Percentiles rank a stretch among this genome's conserved stretches.
Evolutionary conservation across 2,888 invertebrate species (phyloP).

Genomic region (Protodeltote pygarga): DNA sequence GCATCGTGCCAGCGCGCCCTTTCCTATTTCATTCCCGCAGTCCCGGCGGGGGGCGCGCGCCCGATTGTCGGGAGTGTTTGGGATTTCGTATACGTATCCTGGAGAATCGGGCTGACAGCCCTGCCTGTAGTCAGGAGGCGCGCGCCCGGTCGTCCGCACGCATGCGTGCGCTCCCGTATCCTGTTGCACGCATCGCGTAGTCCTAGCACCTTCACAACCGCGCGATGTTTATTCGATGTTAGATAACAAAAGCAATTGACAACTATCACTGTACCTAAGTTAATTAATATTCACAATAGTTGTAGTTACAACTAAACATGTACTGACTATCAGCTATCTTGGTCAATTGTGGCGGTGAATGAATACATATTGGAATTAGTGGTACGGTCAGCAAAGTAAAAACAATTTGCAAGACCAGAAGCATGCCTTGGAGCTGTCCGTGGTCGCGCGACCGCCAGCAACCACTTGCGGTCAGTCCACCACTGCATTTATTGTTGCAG

Average conservation of each 20-base stretch:
- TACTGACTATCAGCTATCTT: slow-evolving; percentile 4
- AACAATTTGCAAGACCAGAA: slow-evolving; percentile 52
- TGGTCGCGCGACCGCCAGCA: slow-evolving; percentile 78
- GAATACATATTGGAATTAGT: slow-evolving; percentile 45
- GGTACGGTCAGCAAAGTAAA: slow-evolving; percentile 61
- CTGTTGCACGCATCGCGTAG: slow-evolving; percentile 66
- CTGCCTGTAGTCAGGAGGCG: slow-evolving; percentile 69
- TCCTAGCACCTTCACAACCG: slow-evolving; percentile 29
- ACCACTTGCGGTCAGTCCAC: slow-evolving; percentile 69
- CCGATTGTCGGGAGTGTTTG: slow-evolving; percentile 56
- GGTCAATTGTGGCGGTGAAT: slow-evolving; percentile 30
- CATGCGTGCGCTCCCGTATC: slow-evolving; percentile 69
- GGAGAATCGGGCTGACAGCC: slow-evolving; percentile 49
- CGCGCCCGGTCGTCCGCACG: slow-evolving; percentile 71
- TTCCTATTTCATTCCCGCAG: slow-evolving; percentile 44
- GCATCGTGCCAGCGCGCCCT: slow-evolving; percentile 34
- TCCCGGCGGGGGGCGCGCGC: slow-evolving; percentile 65
- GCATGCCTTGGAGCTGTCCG: slow-evolving; percentile 82
- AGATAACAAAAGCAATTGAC: slow-evolving; percentile 27
- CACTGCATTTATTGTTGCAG: slow-evolving; percentile 70
- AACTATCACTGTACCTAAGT: not conserved
- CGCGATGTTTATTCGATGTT: slow-evolving; percentile 36
- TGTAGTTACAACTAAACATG: slow-evolving; percentile 4
- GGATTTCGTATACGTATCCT: slow-evolving; percentile 57
- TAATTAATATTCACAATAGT: slow-evolving; percentile 1